Base-by-base conservation (phyloP, 2,888 invertebrate genomes). In the Pollenia griseotomentosa region DNA sequence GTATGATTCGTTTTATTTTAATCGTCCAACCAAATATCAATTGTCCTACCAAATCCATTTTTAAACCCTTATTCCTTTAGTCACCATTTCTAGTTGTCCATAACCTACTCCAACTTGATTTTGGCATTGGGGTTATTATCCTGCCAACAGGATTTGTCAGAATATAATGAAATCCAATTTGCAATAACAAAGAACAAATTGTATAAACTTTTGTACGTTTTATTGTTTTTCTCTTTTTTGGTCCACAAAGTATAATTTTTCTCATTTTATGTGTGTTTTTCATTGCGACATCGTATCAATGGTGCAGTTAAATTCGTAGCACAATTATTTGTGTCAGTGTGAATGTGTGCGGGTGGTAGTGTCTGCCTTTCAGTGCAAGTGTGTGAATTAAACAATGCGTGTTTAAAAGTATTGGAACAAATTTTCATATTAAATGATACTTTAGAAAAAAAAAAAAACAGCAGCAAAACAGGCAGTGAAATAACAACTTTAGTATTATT, bases 141-240 rank as follows among this genome's bases (percentile, higher is more conserved):
- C 59, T 66, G 53, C 55, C 70, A 61, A 59, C 63, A 48, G 80
- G 42, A 85, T 75, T 85, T 83, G 71, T 68, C 61, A 57, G 80
- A 61, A 44, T 68, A 68, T 65, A 74, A 78, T 86, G 68, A 77
- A 83, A 78, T 88, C 86, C 88, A 83, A 88, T 88, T 85, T 85
- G 83, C 86, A 86, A 86, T 88, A 85, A 88, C 88, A 88, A 78
- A 79, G 87, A 78, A 82, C 85, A 82, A 86, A 79, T 88, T 88
- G 84, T 77, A 83, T 84, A 59, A 59, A 75, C 12, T 80, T 65
- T 71, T 55, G 8, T 57, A 10, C 7, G 48, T 14, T 40, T 19
- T 19, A 16, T 12, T 53, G 11, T 33, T 6, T 33, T 33, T 51
- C 59, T 48, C 59, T 53, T 53, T 63, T 42, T 23, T 12, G 19